These are phyloP conservation scores for Bombyx mandarina DNA, from an alignment of 1,140 invertebrate genomes.

Conservation along the genomic window DNA sequence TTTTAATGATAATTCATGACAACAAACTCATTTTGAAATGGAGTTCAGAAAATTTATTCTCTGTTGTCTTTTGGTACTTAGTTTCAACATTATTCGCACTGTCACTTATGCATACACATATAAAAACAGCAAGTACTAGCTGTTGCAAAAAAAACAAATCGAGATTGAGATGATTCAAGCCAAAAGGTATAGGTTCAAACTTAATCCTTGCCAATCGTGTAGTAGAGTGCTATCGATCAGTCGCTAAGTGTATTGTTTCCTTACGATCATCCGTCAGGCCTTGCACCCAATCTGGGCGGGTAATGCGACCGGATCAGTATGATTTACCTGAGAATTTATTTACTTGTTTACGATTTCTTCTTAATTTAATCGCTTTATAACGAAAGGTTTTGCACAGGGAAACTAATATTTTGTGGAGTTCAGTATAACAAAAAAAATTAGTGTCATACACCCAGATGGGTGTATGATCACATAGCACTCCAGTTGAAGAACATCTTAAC, in stretches of 20 bases:
- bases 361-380: neutral
- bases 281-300: slow-evolving; percentile 6
- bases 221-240: slow-evolving; percentile 5
- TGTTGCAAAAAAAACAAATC: too few species aligned
- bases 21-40: neutral
- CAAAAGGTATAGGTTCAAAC: neutral
- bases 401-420: too few species aligned
- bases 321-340: slow-evolving; percentile 5
- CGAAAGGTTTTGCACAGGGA: too few species aligned
- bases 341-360: neutral
- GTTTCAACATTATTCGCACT: neutral
- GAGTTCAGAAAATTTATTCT: neutral
- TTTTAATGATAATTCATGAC: neutral
- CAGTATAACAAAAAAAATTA: too few species aligned
- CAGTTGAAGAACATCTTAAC: too few species aligned
- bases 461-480: too few species aligned
- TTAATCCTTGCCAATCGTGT: slow-evolving; percentile 2
- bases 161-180: too few species aligned
- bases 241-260: slow-evolving; percentile 8
- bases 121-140: too few species aligned
- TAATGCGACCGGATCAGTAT: slow-evolving; percentile 8
- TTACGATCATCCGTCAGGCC: slow-evolving; percentile 7
- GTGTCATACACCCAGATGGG: too few species aligned
- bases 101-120: neutral
- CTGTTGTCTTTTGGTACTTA: neutral